These are phyloP conservation scores for Plecturocebus donacophilus DNA, from an alignment of 2,113 vertebrate genomes.

Conservation along the genomic window DNA sequence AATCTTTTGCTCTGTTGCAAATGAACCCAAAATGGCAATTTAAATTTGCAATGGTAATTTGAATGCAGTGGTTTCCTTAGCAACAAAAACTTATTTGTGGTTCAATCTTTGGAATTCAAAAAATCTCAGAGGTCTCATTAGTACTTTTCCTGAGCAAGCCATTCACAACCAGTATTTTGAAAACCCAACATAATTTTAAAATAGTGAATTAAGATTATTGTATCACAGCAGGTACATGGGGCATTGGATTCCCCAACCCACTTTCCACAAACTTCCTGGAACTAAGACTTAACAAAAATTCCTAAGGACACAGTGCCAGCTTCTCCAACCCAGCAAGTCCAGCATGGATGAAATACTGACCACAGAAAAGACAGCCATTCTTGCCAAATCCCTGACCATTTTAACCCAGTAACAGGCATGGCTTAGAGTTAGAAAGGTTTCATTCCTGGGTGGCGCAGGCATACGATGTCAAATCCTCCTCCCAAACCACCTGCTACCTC, in stretches of 20 bases:
- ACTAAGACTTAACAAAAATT: background rate
- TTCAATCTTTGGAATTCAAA: background rate
- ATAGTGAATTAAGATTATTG: background rate
- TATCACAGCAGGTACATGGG: background rate
- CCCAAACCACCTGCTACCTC: background rate
- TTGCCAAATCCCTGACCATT: background rate
- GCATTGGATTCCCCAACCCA: background rate
- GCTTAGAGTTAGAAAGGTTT: background rate
- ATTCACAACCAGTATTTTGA: conserved; percentile 33
- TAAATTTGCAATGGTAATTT: conserved; percentile 5
- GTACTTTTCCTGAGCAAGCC: background rate
- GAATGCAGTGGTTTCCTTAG: background rate
- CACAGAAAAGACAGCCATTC: background rate
- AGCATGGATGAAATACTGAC: background rate
- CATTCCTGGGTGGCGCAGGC: background rate
- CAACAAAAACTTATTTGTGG: background rate
- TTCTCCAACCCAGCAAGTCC: background rate
- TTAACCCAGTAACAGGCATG: background rate
- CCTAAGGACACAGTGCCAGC: background rate
- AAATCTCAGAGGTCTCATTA: conserved; percentile 14
- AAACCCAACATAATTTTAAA: background rate
- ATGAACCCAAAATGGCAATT: background rate
- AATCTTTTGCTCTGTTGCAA: background rate
- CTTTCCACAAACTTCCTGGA: background rate
- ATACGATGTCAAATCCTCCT: background rate